Base-by-base conservation (phyloP, 2,113 vertebrate species). In the Ceuthmochares aereus region DNA sequence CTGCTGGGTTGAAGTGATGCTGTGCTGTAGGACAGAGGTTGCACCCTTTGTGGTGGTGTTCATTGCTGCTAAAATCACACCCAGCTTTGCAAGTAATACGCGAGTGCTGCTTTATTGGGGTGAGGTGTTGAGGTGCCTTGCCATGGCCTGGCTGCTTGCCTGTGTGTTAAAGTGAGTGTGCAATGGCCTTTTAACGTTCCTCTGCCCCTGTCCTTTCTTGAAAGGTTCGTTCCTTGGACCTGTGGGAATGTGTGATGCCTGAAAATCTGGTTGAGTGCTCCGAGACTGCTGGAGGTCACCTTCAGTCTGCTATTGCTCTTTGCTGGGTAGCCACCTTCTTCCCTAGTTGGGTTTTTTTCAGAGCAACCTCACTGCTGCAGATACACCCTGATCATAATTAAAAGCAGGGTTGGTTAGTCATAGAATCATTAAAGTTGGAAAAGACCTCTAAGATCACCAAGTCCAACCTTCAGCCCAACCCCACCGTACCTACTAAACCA, bases 11-110 rank as follows among this genome's bases (percentile, higher is more conserved):
- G 95, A 29, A 86, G 90, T 95, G 96, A 34, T 95, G 96, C 90
- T 83, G 90, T 93, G 96, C 95, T 80, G 76, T 75, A 95, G 94
- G 88, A 68, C 76, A 81, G 94, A 88, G 87, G 85, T 93, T 59
- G 43, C 67, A 10, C 54, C 18, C 67, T 37, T 74, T 95, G 93
- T 54, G 8, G 68, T 94, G 94, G 6, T 96, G 94, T 96, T 95
- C 66, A 19, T 49, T 81, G 96, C 93, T 75, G 22, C 93, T 93
- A 88, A 95, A 96, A 96, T 78, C 92, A 76, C 92, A 62, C 47
- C 58, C 18, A 30, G 94, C 76, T 89, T 97, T 90, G 90, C 93
- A 15, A 14, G 36, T 79, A 4, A 16, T 5, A 10, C 6, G 1
- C 0, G 9, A 34, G 54, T 6, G 40, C 80, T 73, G 91, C 89